Conservation (phyloP, 2,888 invertebrate species). For the Scaptomyza parva region DNA sequence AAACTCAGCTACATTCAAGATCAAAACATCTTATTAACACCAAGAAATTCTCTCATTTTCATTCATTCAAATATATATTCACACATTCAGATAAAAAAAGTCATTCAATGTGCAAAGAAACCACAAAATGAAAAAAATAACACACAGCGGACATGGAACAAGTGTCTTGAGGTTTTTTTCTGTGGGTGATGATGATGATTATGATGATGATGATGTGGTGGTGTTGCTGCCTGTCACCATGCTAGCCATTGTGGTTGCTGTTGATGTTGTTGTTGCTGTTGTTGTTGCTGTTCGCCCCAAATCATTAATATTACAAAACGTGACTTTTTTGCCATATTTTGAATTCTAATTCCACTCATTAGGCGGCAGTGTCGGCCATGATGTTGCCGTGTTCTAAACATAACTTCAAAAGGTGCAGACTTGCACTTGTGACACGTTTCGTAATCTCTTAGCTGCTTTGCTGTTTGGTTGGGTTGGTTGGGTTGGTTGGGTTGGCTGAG, state of each 20-base stretch:
- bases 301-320: slow-evolving; percentile 79
- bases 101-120: neutral
- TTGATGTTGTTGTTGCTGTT: slow-evolving; percentile 12
- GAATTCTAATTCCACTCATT: slow-evolving; percentile 80
- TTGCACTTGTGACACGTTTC: slow-evolving; percentile 77
- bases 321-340: slow-evolving; percentile 81
- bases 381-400: slow-evolving; percentile 64
- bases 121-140: slow-evolving; percentile 6
- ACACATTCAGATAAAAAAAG: neutral
- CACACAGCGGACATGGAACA: slow-evolving; percentile 20
- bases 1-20: too few relatives aligned
- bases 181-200: slow-evolving; percentile 4
- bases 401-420: slow-evolving; percentile 80
- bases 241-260: neutral
- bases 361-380: slow-evolving; percentile 52
- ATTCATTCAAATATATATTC: neutral
- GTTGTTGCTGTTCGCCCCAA: slow-evolving; percentile 76
- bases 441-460: slow-evolving; percentile 73
- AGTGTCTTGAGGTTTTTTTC: slow-evolving; percentile 25
- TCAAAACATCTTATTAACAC: neutral
- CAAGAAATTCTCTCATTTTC: neutral
- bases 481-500: too few relatives aligned
- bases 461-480: too few relatives aligned
- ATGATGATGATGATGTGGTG: slow-evolving; percentile 2
- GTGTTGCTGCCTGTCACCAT: slow-evolving; percentile 55